phyloP scores from a whole-genome alignment of 1,140 invertebrate species.

The Saccostrea glomerata region DNA sequence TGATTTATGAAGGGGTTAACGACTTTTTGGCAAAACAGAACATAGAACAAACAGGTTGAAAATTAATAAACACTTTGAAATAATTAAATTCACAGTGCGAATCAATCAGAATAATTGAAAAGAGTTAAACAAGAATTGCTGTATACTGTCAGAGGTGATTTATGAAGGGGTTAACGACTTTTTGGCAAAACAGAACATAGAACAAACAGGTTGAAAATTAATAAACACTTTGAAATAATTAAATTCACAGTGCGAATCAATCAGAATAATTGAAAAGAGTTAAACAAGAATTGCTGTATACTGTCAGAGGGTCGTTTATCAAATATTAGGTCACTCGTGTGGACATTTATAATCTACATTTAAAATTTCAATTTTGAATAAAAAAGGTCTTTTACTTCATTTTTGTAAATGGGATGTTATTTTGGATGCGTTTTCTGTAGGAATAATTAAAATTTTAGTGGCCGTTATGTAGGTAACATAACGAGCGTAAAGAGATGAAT shows the following conservation, averaged over 20 bases:
- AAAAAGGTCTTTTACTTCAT: too few relatives aligned
- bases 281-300: too few relatives aligned
- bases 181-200: not conserved
- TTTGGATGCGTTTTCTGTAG: too few relatives aligned
- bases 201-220: constrained; percentile 21
- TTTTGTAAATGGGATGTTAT: too few relatives aligned
- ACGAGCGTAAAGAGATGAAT: not conserved
- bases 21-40: not conserved
- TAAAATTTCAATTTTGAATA: too few relatives aligned
- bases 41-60: constrained; percentile 17
- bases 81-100: not conserved
- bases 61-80: constrained; percentile 7
- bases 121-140: too few relatives aligned
- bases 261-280: not conserved
- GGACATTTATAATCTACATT: too few relatives aligned
- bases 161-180: constrained; percentile 14
- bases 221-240: constrained; percentile 4
- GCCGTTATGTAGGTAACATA: not conserved
- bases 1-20: constrained; percentile 25
- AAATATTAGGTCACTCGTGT: too few relatives aligned
- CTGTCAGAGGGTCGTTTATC: too few relatives aligned
- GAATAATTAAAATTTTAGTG: not conserved
- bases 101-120: not conserved
- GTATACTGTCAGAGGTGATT: constrained; percentile 4
- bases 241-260: not conserved